Evolutionary conservation across 2,113 vertebrate species (phyloP).

Genomic region (Ramphastos sulfuratus): DNA sequence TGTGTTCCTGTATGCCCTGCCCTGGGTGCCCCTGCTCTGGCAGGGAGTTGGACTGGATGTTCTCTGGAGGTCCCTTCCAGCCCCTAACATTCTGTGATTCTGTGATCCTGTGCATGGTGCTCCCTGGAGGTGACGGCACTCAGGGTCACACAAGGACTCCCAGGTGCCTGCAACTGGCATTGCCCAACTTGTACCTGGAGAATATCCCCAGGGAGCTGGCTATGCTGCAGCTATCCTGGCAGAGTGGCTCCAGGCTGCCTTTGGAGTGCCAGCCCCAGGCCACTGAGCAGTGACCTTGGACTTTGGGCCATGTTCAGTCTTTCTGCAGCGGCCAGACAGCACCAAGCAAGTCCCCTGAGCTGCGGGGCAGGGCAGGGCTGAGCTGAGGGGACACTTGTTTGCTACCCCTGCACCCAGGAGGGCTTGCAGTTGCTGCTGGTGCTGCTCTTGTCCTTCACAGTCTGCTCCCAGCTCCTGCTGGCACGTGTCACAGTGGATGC

Average conservation of each 20-base stretch:
- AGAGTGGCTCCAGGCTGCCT: background rate
- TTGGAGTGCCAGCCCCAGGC: background rate
- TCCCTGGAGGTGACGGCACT: background rate
- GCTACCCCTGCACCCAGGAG: background rate
- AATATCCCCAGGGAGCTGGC: background rate
- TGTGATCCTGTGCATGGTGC: background rate
- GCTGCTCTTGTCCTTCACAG: background rate
- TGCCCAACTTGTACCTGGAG: fast-evolving
- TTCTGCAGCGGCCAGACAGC: background rate
- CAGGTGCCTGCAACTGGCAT: background rate
- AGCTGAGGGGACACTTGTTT: background rate
- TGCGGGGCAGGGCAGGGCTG: background rate
- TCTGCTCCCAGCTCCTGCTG: background rate
- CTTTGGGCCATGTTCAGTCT: background rate
- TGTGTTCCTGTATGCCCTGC: no score
- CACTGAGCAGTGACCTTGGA: background rate
- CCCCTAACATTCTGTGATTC: no score
- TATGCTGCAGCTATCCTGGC: background rate
- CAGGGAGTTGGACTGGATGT: no score
- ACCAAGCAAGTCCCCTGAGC: background rate
- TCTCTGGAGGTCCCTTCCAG: no score
- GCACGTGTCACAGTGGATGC: background rate
- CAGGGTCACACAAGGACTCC: background rate
- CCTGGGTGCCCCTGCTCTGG: no score
- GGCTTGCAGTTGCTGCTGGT: background rate